A percentile compares a stretch with the other conserved stretches of the same genome.
phyloP scores from a whole-genome alignment of 2,797 vertebrate species.

The Liparis tanakae region DNA sequence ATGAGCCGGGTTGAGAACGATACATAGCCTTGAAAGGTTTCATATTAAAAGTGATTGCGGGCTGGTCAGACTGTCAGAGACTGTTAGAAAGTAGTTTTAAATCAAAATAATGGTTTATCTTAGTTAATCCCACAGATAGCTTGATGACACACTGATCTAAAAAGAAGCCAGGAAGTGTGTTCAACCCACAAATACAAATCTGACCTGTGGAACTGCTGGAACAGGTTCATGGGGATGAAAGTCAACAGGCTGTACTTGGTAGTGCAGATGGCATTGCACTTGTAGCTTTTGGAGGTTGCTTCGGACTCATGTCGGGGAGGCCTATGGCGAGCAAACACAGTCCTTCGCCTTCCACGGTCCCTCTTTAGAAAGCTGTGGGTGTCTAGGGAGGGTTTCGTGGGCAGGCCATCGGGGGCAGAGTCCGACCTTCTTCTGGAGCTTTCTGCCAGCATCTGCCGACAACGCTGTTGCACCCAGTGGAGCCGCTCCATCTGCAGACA shows the following conservation, averaged over 20 bases:
- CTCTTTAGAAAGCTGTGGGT: conserved; percentile 48
- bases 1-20: neutral
- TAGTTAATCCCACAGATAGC: neutral
- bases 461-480: conserved; percentile 83
- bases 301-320: conserved; percentile 85
- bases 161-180: neutral
- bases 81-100: neutral
- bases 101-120: neutral
- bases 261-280: conserved; percentile 90
- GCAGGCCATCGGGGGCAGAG: conserved; percentile 49
- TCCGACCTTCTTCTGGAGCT: conserved; percentile 71
- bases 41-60: neutral
- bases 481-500: conserved; percentile 82
- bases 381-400: conserved; percentile 54
- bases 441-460: conserved; percentile 73
- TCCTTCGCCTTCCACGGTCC: conserved; percentile 79
- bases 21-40: neutral
- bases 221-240: conserved; percentile 95
- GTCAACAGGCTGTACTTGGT: conserved; percentile 92
- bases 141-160: neutral
- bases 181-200: neutral
- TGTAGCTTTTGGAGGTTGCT: conserved; percentile 81
- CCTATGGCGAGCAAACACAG: conserved; percentile 83
- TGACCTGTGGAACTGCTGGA: conserved; percentile 97
- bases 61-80: neutral